Conservation (phyloP, 2,113 vertebrate genomes). For the Scomber colias region DNA sequence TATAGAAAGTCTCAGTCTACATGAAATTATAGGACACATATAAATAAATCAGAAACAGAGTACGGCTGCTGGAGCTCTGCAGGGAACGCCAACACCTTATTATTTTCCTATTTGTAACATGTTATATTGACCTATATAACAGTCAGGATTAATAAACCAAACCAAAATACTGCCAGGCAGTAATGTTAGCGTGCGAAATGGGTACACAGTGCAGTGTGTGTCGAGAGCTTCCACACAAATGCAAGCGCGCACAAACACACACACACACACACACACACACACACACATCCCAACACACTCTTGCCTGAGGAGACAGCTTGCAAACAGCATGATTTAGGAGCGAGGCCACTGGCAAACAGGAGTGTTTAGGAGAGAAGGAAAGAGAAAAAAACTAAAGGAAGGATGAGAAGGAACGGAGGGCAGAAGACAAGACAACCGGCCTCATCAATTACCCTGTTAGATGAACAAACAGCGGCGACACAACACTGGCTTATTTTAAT, state of each 20-base stretch:
- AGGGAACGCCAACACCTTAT: slow-evolving; percentile 42
- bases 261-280: slow-evolving; percentile 7
- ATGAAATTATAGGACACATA: slow-evolving; percentile 26
- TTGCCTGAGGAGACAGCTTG: slow-evolving; percentile 72
- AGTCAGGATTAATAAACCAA: slow-evolving; percentile 71
- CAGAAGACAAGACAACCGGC: slow-evolving; percentile 37
- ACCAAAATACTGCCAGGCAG: slow-evolving; percentile 61
- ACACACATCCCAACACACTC: slow-evolving; percentile 15
- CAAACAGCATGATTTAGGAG: slow-evolving; percentile 75
- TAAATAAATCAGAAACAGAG: slow-evolving; percentile 22
- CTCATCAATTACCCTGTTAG: slow-evolving; percentile 75
- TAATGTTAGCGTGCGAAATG: slow-evolving; percentile 56
- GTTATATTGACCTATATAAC: slow-evolving; percentile 65
- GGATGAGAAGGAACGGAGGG: slow-evolving; percentile 41
- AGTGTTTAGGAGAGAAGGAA: slow-evolving; percentile 63
- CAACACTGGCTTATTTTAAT: slow-evolving; percentile 72
- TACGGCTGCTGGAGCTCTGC: slow-evolving; percentile 23
- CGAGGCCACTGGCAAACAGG: slow-evolving; percentile 54
- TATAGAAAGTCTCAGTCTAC: background rate
- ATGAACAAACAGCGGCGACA: slow-evolving; percentile 66
- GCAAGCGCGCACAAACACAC: background rate
- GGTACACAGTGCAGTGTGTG: slow-evolving; percentile 42
- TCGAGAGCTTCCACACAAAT: slow-evolving; percentile 22
- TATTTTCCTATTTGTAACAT: slow-evolving; percentile 55
- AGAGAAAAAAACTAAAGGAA: slow-evolving; percentile 21